Conservation (phyloP, 2,888 invertebrate species). For the Thereva nobilitata region DNA sequence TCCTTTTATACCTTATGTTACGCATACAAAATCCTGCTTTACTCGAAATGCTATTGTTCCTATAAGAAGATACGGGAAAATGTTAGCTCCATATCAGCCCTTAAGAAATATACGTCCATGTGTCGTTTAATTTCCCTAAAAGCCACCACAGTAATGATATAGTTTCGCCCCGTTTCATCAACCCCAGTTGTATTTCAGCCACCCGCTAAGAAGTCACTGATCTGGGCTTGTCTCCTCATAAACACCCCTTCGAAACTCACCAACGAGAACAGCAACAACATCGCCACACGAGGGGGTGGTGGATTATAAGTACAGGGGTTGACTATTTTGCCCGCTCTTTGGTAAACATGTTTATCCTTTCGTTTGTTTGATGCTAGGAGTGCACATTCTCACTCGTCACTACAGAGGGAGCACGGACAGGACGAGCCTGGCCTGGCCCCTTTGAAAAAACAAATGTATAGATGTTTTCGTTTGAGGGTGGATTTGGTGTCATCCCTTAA, state of each 20-base stretch:
- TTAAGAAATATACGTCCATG: conserved; percentile 49
- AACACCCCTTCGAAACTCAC: conserved; percentile 26
- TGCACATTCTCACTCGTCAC: conserved; percentile 13
- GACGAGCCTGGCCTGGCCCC: background rate
- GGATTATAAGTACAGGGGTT: conserved; percentile 33
- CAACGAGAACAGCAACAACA: conserved; percentile 9
- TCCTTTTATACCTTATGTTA: conserved; percentile 13
- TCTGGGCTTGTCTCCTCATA: conserved; percentile 36
- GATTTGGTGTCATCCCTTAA: conserved; percentile 8
- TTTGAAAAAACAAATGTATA: conserved; percentile 19
- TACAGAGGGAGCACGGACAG: background rate
- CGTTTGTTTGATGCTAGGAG: conserved; percentile 40
- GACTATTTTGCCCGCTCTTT: conserved; percentile 34
- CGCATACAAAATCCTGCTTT: background rate
- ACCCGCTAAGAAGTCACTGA: conserved; percentile 40
- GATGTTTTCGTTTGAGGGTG: conserved; percentile 17
- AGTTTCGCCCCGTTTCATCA: conserved; percentile 34
- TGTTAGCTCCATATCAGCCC: conserved; percentile 15
- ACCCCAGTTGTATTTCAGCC: background rate
- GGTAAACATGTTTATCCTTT: conserved; percentile 41
- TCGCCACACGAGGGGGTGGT: background rate
- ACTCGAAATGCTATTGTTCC: background rate
- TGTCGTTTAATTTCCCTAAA: conserved; percentile 58
- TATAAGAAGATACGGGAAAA: conserved; percentile 4
- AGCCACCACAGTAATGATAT: conserved; percentile 50